These are phyloP conservation scores for Crenuchus spilurus DNA, from an alignment of 2,797 vertebrate genomes.

Conservation along the genomic window DNA sequence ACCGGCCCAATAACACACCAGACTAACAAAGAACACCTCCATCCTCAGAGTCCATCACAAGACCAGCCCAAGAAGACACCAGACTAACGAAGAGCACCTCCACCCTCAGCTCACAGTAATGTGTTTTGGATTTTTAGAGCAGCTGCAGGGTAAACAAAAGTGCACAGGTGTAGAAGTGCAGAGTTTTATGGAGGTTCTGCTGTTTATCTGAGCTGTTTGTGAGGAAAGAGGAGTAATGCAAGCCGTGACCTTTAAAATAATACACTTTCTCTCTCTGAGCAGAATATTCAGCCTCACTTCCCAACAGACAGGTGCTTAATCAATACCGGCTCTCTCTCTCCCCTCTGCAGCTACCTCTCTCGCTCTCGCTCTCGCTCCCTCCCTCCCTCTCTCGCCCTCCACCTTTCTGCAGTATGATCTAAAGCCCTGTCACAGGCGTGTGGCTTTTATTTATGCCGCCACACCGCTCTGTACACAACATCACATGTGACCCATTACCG, in stretches of 20 bases:
- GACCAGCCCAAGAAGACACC: slow-evolving; percentile 70
- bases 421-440: slow-evolving; percentile 68
- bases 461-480: slow-evolving; percentile 69
- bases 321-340: slow-evolving; percentile 62
- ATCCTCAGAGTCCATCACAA: slow-evolving; percentile 73
- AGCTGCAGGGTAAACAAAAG: slow-evolving; percentile 41
- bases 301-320: slow-evolving; percentile 74
- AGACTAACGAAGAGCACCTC: too few species aligned
- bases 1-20: too few species aligned
- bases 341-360: neutral
- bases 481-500: slow-evolving; percentile 60
- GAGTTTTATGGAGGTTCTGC: slow-evolving; percentile 33
- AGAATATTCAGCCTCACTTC: slow-evolving; percentile 76
- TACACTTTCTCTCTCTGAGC: slow-evolving; percentile 76
- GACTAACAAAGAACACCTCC: too few species aligned
- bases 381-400: slow-evolving; percentile 67
- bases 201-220: slow-evolving; percentile 66
- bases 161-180: slow-evolving; percentile 1
- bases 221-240: slow-evolving; percentile 69
- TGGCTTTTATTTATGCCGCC: slow-evolving; percentile 73
- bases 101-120: neutral
- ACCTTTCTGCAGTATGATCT: slow-evolving; percentile 74
- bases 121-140: neutral
- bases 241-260: slow-evolving; percentile 81
- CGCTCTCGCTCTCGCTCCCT: slow-evolving; percentile 18